A percentile compares a stretch with the other conserved stretches of the same genome.
Conservation (phyloP, 2,888 invertebrate species). For the Plagiodera versicolora region DNA sequence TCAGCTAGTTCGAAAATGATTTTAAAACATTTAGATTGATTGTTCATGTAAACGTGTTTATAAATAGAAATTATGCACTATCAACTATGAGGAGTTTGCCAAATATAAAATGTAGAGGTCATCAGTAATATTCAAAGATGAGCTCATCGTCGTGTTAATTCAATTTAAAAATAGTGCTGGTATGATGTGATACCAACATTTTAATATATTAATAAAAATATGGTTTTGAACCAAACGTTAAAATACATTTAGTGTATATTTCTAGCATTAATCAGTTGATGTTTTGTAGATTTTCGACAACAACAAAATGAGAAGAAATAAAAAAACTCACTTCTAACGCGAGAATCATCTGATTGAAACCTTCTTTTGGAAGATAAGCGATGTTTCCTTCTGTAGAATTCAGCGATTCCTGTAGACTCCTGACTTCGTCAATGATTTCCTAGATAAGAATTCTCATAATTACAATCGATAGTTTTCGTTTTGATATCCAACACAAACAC, state of each 20-base stretch:
- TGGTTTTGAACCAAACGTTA: no score
- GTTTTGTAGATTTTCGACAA: no score
- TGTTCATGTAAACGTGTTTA: constrained; percentile 24
- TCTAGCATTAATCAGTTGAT: no score
- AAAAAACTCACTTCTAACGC: constrained; percentile 69
- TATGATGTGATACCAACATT: no score
- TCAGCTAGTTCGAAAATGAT: neutral
- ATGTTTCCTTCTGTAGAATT: constrained; percentile 69
- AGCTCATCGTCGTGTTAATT: constrained; percentile 33
- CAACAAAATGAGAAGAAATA: neutral
- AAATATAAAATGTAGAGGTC: constrained; percentile 36
- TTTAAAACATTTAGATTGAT: neutral
- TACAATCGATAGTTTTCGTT: no score
- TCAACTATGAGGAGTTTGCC: constrained; percentile 29
- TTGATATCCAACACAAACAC: no score
- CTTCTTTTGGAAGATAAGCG: constrained; percentile 69
- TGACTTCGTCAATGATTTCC: constrained; percentile 62
- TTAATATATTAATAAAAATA: no score
- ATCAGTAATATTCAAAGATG: constrained; percentile 40
- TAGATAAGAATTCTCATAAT: constrained; percentile 26
- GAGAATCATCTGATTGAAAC: constrained; percentile 70
- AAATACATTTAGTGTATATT: no score
- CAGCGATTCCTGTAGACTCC: constrained; percentile 69
- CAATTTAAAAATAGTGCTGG: neutral
- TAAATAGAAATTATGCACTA: constrained; percentile 39